Base-by-base conservation (phyloP, 2,797 vertebrate genomes). In the Lagorchestes hirsutus region DNA sequence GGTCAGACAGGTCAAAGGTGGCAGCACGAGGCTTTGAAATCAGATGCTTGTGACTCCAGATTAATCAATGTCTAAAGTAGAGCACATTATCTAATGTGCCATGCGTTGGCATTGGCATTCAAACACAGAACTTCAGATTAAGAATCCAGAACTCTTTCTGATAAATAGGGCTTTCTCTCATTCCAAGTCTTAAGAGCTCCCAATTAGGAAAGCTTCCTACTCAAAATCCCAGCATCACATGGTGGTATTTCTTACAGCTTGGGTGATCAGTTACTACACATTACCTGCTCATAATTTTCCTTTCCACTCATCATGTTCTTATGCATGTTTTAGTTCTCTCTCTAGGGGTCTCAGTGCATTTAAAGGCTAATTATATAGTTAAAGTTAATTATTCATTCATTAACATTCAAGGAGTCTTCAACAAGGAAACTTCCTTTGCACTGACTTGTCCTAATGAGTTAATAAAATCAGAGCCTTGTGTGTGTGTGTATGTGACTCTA, bases 301-400 rank as follows among this genome's bases (percentile, higher is more conserved):
- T 95, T 98, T 97, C 92, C 97, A 96, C 95, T 97, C 95, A 93
- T 95, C 95, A 90, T 95, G 94, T 93, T 50, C 94, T 97, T 94
- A 92, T 52, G 55, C 93, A 40, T 97, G 96, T 96, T 97, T 97
- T 96, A 95, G 90, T 91, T 95, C 91, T 96, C 92, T 97, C 98
- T 91, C 97, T 97, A 93, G 95, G 91, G 90, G 96, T 93, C 67
- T 97, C 57, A n/a, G 95, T 94, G 96, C 96, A 98, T 95, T 91
- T 96, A 97, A 98, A 97, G 97, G 96, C 97, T 96, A 97, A 96
- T 98, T 97, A 97, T 93, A 97, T 93, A 96, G 96, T 97, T 97
- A 97, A 97, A 96, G 97, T 96, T 94, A 98, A 98, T 97, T 98
- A 98, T 98, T 97, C 94, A 95, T 97, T 96, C 97, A 98, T 93